phyloP scores from a whole-genome alignment of 2,888 invertebrate genomes.

The Drosophila kuntzei region DNA sequence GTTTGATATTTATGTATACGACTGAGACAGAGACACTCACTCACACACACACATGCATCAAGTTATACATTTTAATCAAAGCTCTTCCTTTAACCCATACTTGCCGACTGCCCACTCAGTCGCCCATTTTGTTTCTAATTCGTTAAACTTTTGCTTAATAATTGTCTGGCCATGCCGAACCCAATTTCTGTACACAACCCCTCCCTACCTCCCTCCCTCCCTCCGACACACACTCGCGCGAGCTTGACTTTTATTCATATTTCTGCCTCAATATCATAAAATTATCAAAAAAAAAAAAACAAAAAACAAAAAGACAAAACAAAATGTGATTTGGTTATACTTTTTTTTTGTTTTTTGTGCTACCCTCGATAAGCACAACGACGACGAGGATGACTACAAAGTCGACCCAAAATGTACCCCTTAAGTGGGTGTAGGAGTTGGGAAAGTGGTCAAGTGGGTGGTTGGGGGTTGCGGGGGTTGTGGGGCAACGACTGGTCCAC shows the following conservation, averaged over 20 bases:
- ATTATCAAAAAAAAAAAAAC: slow-evolving; percentile 34
- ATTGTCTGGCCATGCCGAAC: slow-evolving; percentile 77
- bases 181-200: slow-evolving; percentile 46
- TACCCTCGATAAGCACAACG: slow-evolving; percentile 62
- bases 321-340: slow-evolving; percentile 37
- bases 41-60: slow-evolving; percentile 27
- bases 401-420: slow-evolving; percentile 62
- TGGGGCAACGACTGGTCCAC: slow-evolving; percentile 48
- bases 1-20: slow-evolving; percentile 26
- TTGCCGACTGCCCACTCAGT: slow-evolving; percentile 36
- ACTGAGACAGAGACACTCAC: slow-evolving; percentile 18
- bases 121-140: slow-evolving; percentile 74
- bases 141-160: slow-evolving; percentile 82
- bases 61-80: slow-evolving; percentile 68
- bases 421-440: slow-evolving; percentile 21
- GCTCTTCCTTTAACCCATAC: slow-evolving; percentile 39
- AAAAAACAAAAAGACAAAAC: slow-evolving; percentile 16
- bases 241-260: slow-evolving; percentile 78
- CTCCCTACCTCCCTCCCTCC: slow-evolving; percentile 14
- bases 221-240: slow-evolving; percentile 8
- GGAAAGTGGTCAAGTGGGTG: background rate
- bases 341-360: slow-evolving; percentile 23
- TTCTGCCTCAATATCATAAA: slow-evolving; percentile 58
- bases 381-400: slow-evolving; percentile 46
- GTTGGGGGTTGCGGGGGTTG: background rate